Conservation (phyloP, 2,797 vertebrate genomes). For the Esox masquinongy region DNA sequence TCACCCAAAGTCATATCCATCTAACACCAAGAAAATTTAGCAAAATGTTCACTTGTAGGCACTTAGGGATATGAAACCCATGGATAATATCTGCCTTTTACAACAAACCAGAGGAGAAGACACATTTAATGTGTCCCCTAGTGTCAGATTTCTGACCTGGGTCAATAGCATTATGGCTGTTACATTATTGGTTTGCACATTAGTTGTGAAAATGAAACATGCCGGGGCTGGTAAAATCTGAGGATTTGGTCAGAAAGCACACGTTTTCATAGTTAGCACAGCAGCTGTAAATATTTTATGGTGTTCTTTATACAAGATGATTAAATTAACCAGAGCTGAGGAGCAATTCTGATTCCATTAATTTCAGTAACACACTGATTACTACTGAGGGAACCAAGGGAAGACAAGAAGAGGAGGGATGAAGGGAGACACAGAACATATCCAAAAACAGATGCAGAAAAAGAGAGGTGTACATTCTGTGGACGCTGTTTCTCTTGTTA, state of each 20-base stretch:
- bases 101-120: background rate
- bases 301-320: slow-evolving; percentile 43
- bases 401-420: background rate
- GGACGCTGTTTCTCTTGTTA: background rate
- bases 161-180: too few relatives aligned
- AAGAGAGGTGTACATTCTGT: background rate
- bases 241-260: slow-evolving; percentile 35
- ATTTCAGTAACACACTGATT: slow-evolving; percentile 31
- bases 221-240: slow-evolving; percentile 14
- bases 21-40: background rate
- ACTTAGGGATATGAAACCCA: background rate
- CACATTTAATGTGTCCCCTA: background rate
- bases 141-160: too few relatives aligned
- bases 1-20: background rate
- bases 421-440: background rate
- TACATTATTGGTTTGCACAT: background rate
- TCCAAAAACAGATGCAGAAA: background rate
- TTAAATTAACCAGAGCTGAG: slow-evolving; percentile 41
- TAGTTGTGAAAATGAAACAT: background rate
- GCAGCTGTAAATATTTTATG: slow-evolving; percentile 49
- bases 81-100: background rate
- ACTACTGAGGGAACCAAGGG: slow-evolving; percentile 6
- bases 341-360: slow-evolving; percentile 36
- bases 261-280: slow-evolving; percentile 42
- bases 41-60: background rate